Conservation (phyloP, 2,888 invertebrate species). For the Clostera curtula region DNA sequence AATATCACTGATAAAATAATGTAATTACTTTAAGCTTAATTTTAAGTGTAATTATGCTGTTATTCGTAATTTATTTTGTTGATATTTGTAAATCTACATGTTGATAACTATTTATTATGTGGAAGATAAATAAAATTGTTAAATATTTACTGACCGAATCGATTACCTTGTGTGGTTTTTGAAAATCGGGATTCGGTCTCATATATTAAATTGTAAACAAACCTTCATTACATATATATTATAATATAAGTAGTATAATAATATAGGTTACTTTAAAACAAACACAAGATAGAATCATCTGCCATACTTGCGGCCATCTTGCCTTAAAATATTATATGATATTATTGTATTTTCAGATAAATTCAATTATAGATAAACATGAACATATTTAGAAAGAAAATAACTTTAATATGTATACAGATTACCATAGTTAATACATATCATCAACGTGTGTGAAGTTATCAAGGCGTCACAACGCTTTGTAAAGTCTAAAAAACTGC, state of each 20-base stretch:
- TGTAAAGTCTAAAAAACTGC: constrained; percentile 64
- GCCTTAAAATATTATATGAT: constrained; percentile 46
- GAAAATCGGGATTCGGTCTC: constrained; percentile 44
- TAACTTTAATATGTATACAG: constrained; percentile 33
- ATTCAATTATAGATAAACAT: constrained; percentile 14
- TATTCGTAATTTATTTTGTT: constrained; percentile 76
- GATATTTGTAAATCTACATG: constrained; percentile 75
- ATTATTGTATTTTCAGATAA: constrained; percentile 5
- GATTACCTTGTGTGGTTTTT: constrained; percentile 36
- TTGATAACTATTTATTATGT: constrained; percentile 74
- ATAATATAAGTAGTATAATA: constrained; percentile 54
- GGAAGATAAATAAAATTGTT: constrained; percentile 63
- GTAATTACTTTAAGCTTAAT: constrained; percentile 54
- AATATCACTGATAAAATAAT: constrained; percentile 42
- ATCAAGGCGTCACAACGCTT: constrained; percentile 31
- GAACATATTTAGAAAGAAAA: constrained; percentile 35
- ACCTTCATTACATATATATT: constrained; percentile 34
- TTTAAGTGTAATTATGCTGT: constrained; percentile 69
- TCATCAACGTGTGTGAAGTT: constrained; percentile 35
- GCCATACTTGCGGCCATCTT: constrained; percentile 71
- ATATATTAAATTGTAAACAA: constrained; percentile 64
- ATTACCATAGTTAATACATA: too few species aligned
- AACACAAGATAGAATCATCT: constrained; percentile 44
- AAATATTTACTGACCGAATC: constrained; percentile 63
- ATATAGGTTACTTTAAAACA: constrained; percentile 48